A percentile compares a stretch with the other conserved stretches of the same genome.
phyloP scores from a whole-genome alignment of 2,797 vertebrate species.

The Parotocinclus haroldoi region DNA sequence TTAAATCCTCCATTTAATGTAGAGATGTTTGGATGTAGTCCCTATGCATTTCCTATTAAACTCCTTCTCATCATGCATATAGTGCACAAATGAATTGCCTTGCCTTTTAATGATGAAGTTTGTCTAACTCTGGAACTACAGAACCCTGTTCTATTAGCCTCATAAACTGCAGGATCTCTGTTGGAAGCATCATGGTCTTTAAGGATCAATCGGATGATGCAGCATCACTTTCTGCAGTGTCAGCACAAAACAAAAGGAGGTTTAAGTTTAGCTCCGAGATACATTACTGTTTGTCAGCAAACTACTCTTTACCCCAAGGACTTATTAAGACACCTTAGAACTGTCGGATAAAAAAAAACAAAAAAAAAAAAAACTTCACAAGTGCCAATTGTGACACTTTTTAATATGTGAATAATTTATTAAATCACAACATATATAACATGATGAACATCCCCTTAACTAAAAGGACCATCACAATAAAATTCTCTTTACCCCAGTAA shows the following conservation, averaged over 20 bases:
- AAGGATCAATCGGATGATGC: background rate
- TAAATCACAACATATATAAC: slow-evolving; percentile 72
- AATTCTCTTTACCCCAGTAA: slow-evolving; percentile 58
- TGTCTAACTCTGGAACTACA: slow-evolving; percentile 1
- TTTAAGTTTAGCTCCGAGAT: slow-evolving; percentile 13
- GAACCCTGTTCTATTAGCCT: slow-evolving; percentile 2
- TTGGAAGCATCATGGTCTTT: slow-evolving; percentile 1
- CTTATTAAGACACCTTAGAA: slow-evolving; percentile 11
- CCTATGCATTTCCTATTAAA: slow-evolving; percentile 5
- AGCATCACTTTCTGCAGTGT: slow-evolving; percentile 10
- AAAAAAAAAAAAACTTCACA: slow-evolving; percentile 43
- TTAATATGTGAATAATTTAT: slow-evolving; percentile 78
- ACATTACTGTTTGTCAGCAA: slow-evolving; percentile 14
- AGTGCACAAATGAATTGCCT: slow-evolving; percentile 23
- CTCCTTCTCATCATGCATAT: slow-evolving; percentile 9
- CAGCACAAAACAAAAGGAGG: slow-evolving; percentile 9
- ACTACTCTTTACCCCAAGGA: slow-evolving; percentile 7
- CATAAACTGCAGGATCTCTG: background rate
- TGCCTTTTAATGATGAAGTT: slow-evolving; percentile 21
- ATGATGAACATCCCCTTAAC: slow-evolving; percentile 53
- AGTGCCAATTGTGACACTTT: slow-evolving; percentile 50
- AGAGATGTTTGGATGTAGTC: slow-evolving; percentile 14
- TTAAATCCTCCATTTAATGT: background rate
- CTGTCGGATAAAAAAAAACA: slow-evolving; percentile 51
- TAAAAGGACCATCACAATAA: slow-evolving; percentile 62